Evolutionary conservation across 2,113 vertebrate species (phyloP).

Genomic region (Fregata magnificens): DNA sequence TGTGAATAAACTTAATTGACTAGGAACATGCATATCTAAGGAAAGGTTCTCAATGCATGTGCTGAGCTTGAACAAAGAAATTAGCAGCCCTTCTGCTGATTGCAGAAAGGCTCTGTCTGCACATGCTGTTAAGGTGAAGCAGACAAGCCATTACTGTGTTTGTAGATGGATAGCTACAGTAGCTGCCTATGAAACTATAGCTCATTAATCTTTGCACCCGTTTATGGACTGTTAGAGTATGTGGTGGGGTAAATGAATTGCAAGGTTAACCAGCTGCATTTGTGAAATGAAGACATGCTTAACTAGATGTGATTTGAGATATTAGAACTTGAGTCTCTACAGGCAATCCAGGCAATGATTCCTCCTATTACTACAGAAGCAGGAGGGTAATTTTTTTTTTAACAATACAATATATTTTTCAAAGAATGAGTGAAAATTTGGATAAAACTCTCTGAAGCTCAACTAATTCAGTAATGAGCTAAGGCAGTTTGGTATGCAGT

Average conservation of each 20-base stretch:
- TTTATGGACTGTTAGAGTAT: background rate
- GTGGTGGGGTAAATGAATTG: background rate
- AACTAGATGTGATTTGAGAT: background rate
- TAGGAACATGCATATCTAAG: background rate
- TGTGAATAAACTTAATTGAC: background rate
- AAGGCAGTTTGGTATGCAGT: background rate
- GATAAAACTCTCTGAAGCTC: background rate
- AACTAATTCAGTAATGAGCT: constrained; percentile 24
- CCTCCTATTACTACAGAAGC: background rate
- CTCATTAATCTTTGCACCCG: background rate
- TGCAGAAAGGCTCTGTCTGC: background rate
- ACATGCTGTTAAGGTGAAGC: background rate
- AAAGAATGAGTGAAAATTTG: constrained; percentile 15
- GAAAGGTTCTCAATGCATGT: background rate
- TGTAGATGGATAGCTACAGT: background rate
- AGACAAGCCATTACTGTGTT: background rate
- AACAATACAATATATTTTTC: background rate
- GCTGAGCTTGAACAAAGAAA: background rate
- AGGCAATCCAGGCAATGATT: background rate
- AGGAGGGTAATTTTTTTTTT: background rate
- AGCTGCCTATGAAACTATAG: background rate
- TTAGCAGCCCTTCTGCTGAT: background rate
- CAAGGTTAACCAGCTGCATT: background rate
- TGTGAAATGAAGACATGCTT: constrained; percentile 10
- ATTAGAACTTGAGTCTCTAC: background rate